These are phyloP conservation scores for Scolopax mira DNA, from an alignment of 2,113 vertebrate genomes.

Conservation along the genomic window DNA sequence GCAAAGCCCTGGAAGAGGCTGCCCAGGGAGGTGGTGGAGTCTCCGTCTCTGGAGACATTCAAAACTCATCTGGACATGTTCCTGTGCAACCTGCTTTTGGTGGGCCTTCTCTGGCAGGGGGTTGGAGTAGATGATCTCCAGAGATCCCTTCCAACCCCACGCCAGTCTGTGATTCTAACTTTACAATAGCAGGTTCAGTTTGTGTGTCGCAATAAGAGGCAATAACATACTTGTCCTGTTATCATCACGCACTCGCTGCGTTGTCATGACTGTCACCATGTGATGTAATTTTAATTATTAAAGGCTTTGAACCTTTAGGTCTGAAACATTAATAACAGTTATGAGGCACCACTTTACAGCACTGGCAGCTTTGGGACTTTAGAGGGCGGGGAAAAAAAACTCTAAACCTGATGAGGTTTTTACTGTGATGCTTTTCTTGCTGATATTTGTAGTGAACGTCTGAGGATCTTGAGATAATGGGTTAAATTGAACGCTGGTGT, in stretches of 20 bases:
- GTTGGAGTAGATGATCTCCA: too few relatives aligned
- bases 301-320: background rate
- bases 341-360: background rate
- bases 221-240: background rate
- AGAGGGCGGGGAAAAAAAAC: fast-evolving
- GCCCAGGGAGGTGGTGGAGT: too few relatives aligned
- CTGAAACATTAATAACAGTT: background rate
- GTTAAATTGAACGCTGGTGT: background rate
- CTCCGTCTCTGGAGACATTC: too few relatives aligned
- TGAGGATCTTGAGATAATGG: background rate
- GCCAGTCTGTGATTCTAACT: background rate
- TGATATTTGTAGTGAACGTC: fast-evolving
- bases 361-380: background rate
- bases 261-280: background rate
- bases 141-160: too few relatives aligned
- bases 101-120: too few relatives aligned
- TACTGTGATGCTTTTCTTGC: background rate
- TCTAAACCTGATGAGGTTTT: background rate
- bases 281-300: background rate
- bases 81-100: too few relatives aligned
- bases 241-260: fast-evolving
- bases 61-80: too few relatives aligned
- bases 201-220: background rate
- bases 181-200: background rate
- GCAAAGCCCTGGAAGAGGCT: too few relatives aligned